Conservation (phyloP, 2,113 vertebrate species). For the Colius striatus region DNA sequence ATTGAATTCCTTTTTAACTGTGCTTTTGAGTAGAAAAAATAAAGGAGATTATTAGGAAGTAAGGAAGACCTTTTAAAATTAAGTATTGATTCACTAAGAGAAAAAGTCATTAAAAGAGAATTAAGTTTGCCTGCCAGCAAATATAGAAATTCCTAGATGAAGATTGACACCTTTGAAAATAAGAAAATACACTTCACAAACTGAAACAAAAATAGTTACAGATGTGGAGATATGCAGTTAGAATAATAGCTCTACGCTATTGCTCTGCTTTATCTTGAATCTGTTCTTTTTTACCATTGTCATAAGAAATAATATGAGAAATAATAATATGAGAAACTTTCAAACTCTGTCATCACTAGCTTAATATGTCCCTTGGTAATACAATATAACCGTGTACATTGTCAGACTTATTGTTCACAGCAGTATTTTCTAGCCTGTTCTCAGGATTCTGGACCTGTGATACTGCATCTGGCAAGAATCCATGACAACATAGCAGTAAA, state of each 20-base stretch:
- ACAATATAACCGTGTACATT: accelerated
- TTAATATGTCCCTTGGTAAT: neutral
- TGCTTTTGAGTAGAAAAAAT: conserved; percentile 53
- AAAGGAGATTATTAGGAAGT: conserved; percentile 61
- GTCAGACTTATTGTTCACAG: neutral
- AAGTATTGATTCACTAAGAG: conserved; percentile 70
- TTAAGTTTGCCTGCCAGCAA: conserved; percentile 60
- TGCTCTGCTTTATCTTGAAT: neutral
- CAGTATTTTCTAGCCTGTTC: neutral
- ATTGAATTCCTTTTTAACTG: conserved; percentile 62
- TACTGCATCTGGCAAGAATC: neutral
- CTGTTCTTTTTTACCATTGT: neutral
- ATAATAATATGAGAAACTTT: neutral
- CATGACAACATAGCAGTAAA: accelerated
- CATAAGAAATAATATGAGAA: neutral
- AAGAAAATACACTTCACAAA: conserved; percentile 38
- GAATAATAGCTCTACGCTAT: neutral
- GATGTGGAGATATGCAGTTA: neutral
- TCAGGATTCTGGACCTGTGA: neutral
- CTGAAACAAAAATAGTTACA: conserved; percentile 33
- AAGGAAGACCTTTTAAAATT: conserved; percentile 69
- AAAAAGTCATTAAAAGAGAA: conserved; percentile 73
- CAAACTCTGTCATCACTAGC: neutral
- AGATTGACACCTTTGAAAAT: conserved; percentile 60
- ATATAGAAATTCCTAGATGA: conserved; percentile 52